Conservation (phyloP, 2,888 invertebrate species). For the Torymus tubicola region DNA sequence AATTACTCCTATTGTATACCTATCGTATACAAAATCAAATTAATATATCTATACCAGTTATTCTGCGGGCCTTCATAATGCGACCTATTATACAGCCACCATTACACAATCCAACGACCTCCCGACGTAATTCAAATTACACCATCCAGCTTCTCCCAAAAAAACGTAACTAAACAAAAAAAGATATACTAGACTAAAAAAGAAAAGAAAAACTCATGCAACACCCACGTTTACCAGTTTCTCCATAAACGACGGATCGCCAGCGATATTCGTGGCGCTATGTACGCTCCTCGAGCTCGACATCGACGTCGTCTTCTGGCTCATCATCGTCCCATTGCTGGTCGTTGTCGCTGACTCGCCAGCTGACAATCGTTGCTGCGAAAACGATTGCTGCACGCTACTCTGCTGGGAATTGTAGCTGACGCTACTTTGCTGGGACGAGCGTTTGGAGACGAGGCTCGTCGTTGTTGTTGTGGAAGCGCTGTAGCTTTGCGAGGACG, state of each 20-base stretch:
- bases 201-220: conserved; percentile 60
- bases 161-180: neutral
- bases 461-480: conserved; percentile 73
- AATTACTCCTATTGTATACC: too few species aligned
- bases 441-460: conserved; percentile 78
- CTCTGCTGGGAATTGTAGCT: conserved; percentile 68
- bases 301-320: conserved; percentile 67
- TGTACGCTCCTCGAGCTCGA: conserved; percentile 68
- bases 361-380: conserved; percentile 69
- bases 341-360: conserved; percentile 58
- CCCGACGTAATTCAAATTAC: too few species aligned
- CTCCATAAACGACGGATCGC: conserved; percentile 69
- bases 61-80: too few species aligned
- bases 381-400: conserved; percentile 58
- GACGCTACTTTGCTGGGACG: conserved; percentile 80
- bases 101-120: too few species aligned
- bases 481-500: conserved; percentile 80
- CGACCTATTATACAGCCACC: too few species aligned
- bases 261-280: conserved; percentile 67
- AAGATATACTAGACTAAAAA: conserved; percentile 40
- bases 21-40: too few species aligned
- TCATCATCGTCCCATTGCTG: conserved; percentile 69
- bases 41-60: too few species aligned
- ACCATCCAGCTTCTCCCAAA: neutral
- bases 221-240: conserved; percentile 74